Percentiles rank a stretch among this genome's conserved stretches.
Evolutionary conservation across 2,113 vertebrate genomes (phyloP).

Genomic region (Heterotilapia buettikoferi): DNA sequence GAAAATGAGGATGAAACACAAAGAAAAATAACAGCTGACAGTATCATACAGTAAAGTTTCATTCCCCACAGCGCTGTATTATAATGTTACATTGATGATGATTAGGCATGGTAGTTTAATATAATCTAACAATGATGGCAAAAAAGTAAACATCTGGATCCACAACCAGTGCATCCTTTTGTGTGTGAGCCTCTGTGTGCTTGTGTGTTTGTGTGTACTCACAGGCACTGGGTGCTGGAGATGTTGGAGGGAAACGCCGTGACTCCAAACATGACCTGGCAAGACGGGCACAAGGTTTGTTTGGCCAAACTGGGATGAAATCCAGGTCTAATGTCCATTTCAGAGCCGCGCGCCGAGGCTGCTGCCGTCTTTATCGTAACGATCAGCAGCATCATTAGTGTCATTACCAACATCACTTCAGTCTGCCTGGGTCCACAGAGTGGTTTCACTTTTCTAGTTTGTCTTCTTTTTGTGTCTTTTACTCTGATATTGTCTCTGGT

Average conservation of each 20-base stretch:
- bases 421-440: neutral
- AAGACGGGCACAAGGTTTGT: neutral
- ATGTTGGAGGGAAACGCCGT: slow-evolving; percentile 46
- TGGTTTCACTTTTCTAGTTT: neutral
- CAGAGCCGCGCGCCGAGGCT: neutral
- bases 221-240: slow-evolving; percentile 50
- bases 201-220: slow-evolving; percentile 45
- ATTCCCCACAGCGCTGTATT: neutral
- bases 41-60: neutral
- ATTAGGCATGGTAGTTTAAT: neutral
- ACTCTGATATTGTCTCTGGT: neutral
- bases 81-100: neutral
- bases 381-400: neutral
- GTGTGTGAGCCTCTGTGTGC: neutral
- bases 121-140: neutral
- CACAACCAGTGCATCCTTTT: neutral
- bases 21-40: neutral
- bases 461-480: neutral
- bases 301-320: neutral
- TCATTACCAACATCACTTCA: neutral
- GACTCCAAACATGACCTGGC: neutral
- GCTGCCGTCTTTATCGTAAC: neutral
- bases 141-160: neutral
- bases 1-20: neutral
- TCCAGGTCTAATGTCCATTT: neutral